Conservation (phyloP, 2,113 vertebrate species). For the Lophochroa leadbeateri region DNA sequence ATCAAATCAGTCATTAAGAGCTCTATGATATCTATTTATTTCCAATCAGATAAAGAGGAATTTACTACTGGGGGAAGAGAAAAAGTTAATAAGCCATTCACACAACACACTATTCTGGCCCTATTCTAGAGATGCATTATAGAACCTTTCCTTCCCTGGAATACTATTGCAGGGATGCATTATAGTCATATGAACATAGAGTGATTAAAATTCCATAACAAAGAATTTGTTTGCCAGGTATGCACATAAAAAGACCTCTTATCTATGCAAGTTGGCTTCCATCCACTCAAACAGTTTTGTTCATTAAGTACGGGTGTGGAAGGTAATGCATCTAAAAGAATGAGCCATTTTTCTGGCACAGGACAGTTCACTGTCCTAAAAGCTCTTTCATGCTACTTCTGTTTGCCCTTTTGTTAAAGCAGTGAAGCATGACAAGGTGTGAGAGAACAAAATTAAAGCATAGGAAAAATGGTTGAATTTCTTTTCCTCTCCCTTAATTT, state of each 20-base stretch:
- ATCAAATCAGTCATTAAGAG: neutral
- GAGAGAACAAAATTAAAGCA: neutral
- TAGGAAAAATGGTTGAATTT: neutral
- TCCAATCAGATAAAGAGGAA: neutral
- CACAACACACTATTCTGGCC: neutral
- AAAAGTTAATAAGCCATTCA: neutral
- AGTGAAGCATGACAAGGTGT: neutral
- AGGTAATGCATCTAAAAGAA: constrained; percentile 22
- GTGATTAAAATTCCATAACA: constrained; percentile 8
- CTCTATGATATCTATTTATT: neutral
- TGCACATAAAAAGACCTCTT: neutral
- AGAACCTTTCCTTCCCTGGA: neutral
- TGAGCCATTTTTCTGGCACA: neutral
- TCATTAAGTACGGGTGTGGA: neutral
- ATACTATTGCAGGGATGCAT: neutral
- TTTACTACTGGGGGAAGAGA: neutral
- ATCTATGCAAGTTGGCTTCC: constrained; percentile 31
- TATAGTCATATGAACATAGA: neutral
- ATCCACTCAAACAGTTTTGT: constrained; percentile 24
- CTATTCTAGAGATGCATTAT: neutral
- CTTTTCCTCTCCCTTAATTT: neutral
- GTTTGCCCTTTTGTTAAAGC: neutral
- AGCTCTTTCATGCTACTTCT: neutral
- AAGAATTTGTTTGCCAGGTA: neutral
- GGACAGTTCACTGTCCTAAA: constrained; percentile 26